Conservation (phyloP, 2,113 vertebrate species). For the Caloenas nicobarica region DNA sequence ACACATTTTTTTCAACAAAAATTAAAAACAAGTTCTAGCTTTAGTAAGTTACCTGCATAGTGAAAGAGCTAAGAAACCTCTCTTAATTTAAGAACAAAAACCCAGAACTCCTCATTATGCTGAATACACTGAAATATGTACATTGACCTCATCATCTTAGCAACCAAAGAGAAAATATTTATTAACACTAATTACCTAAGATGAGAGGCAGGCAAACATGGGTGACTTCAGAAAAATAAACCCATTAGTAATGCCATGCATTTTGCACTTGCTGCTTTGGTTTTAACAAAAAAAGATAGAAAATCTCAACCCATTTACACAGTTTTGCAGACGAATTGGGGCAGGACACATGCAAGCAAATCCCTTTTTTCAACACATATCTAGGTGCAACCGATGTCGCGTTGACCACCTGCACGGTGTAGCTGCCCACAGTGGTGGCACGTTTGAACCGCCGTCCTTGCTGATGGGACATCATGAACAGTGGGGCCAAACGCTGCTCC, state of each 20-base stretch:
- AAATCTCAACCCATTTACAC: not conserved
- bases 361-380: not conserved
- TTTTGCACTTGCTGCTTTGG: not conserved
- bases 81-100: not conserved
- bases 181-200: not conserved
- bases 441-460: conserved; percentile 88
- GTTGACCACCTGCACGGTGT: conserved; percentile 89
- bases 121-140: not conserved
- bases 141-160: not conserved
- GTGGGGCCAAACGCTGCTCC: conserved; percentile 94
- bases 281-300: not conserved
- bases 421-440: conserved; percentile 90
- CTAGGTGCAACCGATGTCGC: accelerated
- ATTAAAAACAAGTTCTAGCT: not conserved
- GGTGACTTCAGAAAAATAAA: not conserved
- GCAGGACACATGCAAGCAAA: not conserved
- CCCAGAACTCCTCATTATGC: not conserved
- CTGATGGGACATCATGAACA: conserved; percentile 91
- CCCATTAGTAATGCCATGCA: not conserved
- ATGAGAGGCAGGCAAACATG: not conserved
- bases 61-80: not conserved
- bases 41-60: not conserved
- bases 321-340: not conserved
- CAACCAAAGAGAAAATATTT: conserved; percentile 6
- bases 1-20: not conserved